These are phyloP conservation scores for Jaculus jaculus DNA, from an alignment of 2,113 vertebrate genomes.

Conservation along the genomic window DNA sequence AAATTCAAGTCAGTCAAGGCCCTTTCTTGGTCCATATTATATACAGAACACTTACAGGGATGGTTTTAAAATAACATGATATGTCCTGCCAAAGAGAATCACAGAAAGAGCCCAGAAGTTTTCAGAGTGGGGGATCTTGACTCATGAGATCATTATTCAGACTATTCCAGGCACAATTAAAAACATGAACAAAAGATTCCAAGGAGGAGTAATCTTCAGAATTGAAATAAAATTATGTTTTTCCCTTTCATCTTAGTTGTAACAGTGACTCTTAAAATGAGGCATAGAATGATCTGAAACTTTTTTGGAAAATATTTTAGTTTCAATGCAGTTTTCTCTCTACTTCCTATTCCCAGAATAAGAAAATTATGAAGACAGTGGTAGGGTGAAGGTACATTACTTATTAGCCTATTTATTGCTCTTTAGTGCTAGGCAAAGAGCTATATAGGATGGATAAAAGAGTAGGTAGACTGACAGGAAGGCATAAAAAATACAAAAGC, in stretches of 20 bases:
- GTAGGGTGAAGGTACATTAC: not conserved
- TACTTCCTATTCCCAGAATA: not conserved
- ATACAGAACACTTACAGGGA: not conserved
- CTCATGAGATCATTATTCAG: not conserved
- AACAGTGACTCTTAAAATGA: not conserved
- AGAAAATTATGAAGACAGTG: not conserved
- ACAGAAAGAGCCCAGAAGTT: not conserved
- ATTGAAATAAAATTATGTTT: conserved; percentile 10
- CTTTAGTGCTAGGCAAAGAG: not conserved
- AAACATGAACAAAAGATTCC: not conserved
- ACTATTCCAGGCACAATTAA: not conserved
- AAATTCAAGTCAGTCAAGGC: conserved; percentile 23
- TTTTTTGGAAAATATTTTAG: conserved; percentile 5
- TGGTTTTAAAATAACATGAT: conserved; percentile 6
- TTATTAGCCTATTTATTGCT: not conserved
- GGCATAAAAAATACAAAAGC: not conserved
- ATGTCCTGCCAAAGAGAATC: not conserved
- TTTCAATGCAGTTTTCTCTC: not conserved
- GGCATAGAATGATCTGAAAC: not conserved
- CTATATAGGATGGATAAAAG: not conserved
- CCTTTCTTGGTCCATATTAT: not conserved
- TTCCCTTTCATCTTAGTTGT: not conserved
- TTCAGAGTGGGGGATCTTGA: not conserved
- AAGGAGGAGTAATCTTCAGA: not conserved
- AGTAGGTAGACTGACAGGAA: not conserved